These are phyloP conservation scores for Meandrina meandrites DNA, from an alignment of 92 coral and sea anemone genomes.

Conservation along the genomic window DNA sequence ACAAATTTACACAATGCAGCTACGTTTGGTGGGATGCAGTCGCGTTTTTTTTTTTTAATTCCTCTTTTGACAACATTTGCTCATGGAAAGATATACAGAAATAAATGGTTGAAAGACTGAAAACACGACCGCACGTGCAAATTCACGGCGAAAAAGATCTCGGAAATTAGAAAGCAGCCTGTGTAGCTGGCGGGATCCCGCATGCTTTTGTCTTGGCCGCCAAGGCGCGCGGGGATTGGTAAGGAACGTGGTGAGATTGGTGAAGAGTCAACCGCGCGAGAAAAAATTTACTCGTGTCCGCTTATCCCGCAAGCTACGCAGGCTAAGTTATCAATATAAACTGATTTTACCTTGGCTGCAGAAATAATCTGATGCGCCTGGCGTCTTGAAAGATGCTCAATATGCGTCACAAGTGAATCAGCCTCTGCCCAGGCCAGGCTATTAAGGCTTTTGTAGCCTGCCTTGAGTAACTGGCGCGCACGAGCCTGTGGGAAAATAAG, in stretches of 20 bases:
- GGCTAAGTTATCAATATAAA: no score
- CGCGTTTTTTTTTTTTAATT: no score
- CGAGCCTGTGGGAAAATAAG: slow-evolving; percentile 61
- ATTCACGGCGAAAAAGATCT: not conserved
- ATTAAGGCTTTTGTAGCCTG: slow-evolving; percentile 83
- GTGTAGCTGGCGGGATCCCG: no score
- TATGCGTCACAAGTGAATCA: slow-evolving; percentile 57
- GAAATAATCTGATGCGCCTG: slow-evolving; percentile 94
- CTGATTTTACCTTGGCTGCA: slow-evolving; percentile 77
- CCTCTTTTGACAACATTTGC: not conserved
- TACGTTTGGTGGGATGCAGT: no score
- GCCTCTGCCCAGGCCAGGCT: slow-evolving; percentile 85
- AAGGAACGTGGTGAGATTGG: no score
- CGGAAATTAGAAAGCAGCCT: no score
- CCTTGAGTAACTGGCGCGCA: slow-evolving; percentile 84
- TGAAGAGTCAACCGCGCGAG: no score
- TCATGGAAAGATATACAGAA: not conserved
- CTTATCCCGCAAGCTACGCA: no score
- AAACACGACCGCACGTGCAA: not conserved
- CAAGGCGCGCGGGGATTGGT: no score
- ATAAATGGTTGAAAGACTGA: not conserved
- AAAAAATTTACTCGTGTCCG: no score
- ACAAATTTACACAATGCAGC: no score
- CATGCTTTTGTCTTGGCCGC: no score
- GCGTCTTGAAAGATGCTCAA: slow-evolving; percentile 81